Evolutionary conservation across 1,140 invertebrate species (phyloP).

Genomic region (Orchestia grillus): DNA sequence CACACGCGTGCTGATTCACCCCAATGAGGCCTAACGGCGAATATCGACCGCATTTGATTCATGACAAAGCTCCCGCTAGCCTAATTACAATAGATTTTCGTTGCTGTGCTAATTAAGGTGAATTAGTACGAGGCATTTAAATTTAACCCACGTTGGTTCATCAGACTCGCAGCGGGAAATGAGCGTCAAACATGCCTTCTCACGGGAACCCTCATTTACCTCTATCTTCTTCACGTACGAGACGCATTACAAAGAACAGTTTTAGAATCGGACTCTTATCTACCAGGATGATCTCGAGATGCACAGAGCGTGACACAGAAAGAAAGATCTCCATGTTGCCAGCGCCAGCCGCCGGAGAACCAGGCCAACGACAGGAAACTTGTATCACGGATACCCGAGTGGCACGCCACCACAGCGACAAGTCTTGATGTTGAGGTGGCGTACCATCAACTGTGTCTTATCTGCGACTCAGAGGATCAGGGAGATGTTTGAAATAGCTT

Average conservation of each 20-base stretch:
- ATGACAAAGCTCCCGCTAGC: too few relatives aligned
- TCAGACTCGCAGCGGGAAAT: too few relatives aligned
- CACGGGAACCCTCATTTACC: neutral
- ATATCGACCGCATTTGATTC: too few relatives aligned
- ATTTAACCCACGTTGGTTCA: too few relatives aligned
- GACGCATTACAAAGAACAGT: neutral
- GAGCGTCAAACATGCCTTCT: neutral
- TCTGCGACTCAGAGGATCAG: neutral
- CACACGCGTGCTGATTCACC: too few relatives aligned
- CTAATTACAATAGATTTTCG: too few relatives aligned
- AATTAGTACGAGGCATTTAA: too few relatives aligned
- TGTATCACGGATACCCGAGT: neutral
- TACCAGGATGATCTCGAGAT: neutral
- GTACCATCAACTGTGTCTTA: neutral
- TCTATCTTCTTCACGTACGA: neutral
- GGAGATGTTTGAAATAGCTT: neutral
- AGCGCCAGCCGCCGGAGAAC: neutral
- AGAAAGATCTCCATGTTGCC: neutral
- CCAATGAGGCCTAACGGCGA: too few relatives aligned
- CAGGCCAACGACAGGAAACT: neutral
- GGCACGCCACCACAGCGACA: neutral
- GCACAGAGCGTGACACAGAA: neutral
- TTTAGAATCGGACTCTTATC: neutral
- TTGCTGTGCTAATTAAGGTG: too few relatives aligned
- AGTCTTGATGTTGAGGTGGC: neutral